Conservation (phyloP, 2,888 invertebrate species). For the Pammene aurita region DNA sequence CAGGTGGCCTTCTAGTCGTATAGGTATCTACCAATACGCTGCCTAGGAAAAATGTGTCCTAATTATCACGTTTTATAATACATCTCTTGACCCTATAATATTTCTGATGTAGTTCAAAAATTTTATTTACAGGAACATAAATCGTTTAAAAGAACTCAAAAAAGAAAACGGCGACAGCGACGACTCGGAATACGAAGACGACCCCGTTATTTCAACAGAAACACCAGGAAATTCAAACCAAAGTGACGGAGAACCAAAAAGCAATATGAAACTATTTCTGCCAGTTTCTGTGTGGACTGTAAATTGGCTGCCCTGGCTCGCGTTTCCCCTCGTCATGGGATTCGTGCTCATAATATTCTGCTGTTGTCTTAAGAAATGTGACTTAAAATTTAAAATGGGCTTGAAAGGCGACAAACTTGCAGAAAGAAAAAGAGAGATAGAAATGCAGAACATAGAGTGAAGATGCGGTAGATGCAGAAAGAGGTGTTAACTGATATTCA, state of each 20-base stretch:
- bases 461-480: no score
- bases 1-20: no score
- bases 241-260: not conserved
- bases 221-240: not conserved
- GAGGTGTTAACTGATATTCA: no score
- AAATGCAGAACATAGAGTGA: not conserved
- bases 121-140: not conserved
- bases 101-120: not conserved
- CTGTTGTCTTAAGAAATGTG: conserved; percentile 4
- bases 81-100: no score
- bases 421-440: not conserved
- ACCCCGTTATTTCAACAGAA: not conserved
- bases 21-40: no score
- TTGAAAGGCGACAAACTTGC: not conserved
- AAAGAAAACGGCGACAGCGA: not conserved
- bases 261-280: not conserved
- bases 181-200: not conserved
- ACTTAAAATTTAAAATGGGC: not conserved
- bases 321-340: not conserved
- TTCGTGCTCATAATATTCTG: not conserved
- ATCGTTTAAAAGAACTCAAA: not conserved
- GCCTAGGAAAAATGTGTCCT: no score
- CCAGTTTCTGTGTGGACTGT: not conserved
- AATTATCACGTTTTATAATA: no score
- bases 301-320: not conserved